Conservation (phyloP, 2,888 invertebrate genomes). For the Calameuta idolon region DNA sequence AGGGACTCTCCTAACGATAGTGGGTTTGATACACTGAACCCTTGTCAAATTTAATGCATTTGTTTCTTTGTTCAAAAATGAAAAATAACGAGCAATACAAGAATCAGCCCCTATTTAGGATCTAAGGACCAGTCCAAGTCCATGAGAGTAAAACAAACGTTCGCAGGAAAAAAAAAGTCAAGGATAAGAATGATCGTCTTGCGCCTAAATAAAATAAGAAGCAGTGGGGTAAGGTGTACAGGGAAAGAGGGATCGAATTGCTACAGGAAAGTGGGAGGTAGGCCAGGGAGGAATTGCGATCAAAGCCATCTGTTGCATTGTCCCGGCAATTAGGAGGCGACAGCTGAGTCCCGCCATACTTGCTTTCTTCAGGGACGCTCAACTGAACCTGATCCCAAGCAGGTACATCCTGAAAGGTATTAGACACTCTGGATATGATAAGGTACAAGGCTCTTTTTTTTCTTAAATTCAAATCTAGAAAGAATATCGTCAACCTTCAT, state of each 20-base stretch:
- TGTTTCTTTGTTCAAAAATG: neutral
- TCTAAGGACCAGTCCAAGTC: neutral
- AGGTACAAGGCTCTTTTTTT: neutral
- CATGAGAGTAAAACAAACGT: neutral
- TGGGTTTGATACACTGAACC: neutral
- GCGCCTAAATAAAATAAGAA: constrained; percentile 34
- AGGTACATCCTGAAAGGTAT: neutral
- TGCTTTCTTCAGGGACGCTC: constrained; percentile 63
- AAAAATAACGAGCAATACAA: neutral
- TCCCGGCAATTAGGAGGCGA: constrained; percentile 68
- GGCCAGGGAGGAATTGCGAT: constrained; percentile 60
- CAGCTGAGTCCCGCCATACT: constrained; percentile 66
- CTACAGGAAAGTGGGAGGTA: constrained; percentile 24
- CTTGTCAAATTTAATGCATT: neutral
- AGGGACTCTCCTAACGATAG: neutral
- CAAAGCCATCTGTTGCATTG: constrained; percentile 68
- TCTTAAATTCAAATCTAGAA: neutral
- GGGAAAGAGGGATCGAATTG: constrained; percentile 2
- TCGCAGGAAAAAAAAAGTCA: neutral
- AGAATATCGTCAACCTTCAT: neutral
- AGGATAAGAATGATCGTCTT: neutral
- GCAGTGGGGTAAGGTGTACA: constrained; percentile 11
- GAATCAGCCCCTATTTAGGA: neutral
- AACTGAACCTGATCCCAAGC: constrained; percentile 24
- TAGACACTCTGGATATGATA: neutral